A percentile compares a stretch with the other conserved stretches of the same genome.
Evolutionary conservation across 2,888 invertebrate species (phyloP).

Genomic region (Archips xylosteana): DNA sequence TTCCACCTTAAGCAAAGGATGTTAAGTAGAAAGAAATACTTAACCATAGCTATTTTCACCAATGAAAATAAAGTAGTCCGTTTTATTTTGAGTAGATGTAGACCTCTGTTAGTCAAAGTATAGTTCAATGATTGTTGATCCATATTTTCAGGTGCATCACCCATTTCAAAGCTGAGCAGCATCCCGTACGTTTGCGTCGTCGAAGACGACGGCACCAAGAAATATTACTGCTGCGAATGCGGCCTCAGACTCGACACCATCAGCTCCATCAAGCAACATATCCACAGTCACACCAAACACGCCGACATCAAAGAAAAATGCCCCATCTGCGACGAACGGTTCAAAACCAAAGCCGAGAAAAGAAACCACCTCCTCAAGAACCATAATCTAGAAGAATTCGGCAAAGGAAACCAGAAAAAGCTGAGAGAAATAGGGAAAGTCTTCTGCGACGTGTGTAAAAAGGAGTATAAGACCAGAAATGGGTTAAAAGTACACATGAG

Average conservation of each 20-base stretch:
- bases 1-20: no score
- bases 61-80: no score
- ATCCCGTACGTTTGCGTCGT: constrained; percentile 6
- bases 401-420: background rate
- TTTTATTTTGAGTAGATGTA: no score
- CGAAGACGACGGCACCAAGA: constrained; percentile 6
- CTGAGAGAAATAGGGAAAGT: background rate
- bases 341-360: constrained; percentile 7
- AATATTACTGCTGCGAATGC: constrained; percentile 22
- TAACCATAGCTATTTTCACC: no score
- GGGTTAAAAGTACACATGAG: constrained; percentile 20
- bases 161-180: constrained; percentile 5
- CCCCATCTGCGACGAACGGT: constrained; percentile 23
- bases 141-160: constrained; percentile 13
- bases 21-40: no score
- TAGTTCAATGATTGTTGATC: background rate
- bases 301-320: constrained; percentile 16
- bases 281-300: background rate
- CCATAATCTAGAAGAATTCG: constrained; percentile 16
- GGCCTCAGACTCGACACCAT: background rate
- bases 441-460: constrained; percentile 14
- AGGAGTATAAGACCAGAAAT: background rate
- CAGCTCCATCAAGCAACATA: constrained; percentile 11
- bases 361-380: constrained; percentile 7
- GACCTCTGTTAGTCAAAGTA: background rate